Evolutionary conservation across 2,888 invertebrate genomes (phyloP), one percentile per base, ranked within the genome.

Genomic region (Hydrotaea cyrtoneurina): DNA sequence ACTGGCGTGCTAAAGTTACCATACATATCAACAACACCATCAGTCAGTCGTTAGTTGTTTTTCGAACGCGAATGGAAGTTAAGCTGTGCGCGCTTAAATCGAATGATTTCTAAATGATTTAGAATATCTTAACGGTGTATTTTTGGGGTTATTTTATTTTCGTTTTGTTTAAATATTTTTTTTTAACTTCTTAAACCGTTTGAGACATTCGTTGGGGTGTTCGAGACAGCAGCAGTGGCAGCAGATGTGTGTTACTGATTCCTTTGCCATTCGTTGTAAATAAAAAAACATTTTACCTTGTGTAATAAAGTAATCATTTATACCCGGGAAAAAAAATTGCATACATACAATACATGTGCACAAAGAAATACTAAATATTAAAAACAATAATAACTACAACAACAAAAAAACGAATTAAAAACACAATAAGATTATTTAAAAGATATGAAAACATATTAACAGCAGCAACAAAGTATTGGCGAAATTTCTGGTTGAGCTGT

Each of bases 11-110:
- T 39, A 69, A 69, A 69, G 69, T 69, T 69, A 69, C 43, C 69
- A 69, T 50, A 50, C 5, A 15, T 11, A 31, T 31, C 31, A 31
- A 43, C 15, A 43, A 7, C 43, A 43, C 43, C 17, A 43, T 66
- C 66, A 39, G 69, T 23, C 62, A 46, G 46, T 8, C 39, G 39
- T 78, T 77, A 85, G 82, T 82, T 72, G 75, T 39, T 62, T 15
- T 31, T 36, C 62, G 77, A 80, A 82, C 73, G 82, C 71, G 79
- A 82, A 82, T 82, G 81, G 82, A 74, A 77, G 77, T 85, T 82
- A 77, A 85, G 81, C 82, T 85, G 85, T 82, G 82, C 82, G 85
- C 85, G 79, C 62, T 73, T 80, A 85, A 82, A 81, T 79, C 85
- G 82, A 82, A 82, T 82, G 74, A 17, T 15, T 59, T 59, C 59